Percentiles rank a stretch among this genome's conserved stretches.
Evolutionary conservation across 2,888 invertebrate species (phyloP).

Genomic region (Coelopa pilipes): DNA sequence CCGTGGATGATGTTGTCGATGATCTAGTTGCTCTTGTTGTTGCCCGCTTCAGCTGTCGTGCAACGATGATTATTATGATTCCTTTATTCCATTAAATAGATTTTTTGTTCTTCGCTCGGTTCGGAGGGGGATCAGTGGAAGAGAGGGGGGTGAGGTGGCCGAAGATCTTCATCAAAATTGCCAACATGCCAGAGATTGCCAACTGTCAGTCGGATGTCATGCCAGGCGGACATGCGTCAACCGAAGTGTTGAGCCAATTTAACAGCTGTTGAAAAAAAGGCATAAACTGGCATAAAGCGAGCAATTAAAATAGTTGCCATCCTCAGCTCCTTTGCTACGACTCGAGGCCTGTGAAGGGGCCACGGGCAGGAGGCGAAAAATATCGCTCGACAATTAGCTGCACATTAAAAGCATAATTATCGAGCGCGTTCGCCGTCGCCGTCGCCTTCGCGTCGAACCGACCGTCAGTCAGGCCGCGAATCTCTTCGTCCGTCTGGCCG

Average conservation of each 20-base stretch:
- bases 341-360: background rate
- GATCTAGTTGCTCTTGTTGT: too few species aligned
- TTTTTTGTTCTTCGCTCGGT: too few species aligned
- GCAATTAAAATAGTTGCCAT: constrained; percentile 33
- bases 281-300: constrained; percentile 31
- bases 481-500: too few species aligned
- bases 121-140: too few species aligned
- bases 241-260: constrained; percentile 66
- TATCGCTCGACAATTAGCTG: constrained; percentile 56
- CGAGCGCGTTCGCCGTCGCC: constrained; percentile 46
- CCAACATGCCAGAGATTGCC: constrained; percentile 65
- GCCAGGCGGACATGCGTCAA: constrained; percentile 64
- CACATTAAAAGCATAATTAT: constrained; percentile 63
- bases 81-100: too few species aligned
- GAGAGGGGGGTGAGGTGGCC: too few species aligned
- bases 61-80: too few species aligned
- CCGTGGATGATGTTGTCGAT: too few species aligned
- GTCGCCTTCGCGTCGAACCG: background rate
- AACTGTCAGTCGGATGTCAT: constrained; percentile 65
- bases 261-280: constrained; percentile 64
- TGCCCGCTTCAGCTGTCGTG: too few species aligned
- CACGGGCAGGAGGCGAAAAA: background rate
- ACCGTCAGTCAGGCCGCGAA: too few species aligned
- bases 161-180: constrained; percentile 49
- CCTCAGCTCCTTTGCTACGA: background rate